Evolutionary conservation across 1,140 invertebrate species (phyloP), one percentile per base, ranked within the genome.

Genomic region (Solenopsis invicta): DNA sequence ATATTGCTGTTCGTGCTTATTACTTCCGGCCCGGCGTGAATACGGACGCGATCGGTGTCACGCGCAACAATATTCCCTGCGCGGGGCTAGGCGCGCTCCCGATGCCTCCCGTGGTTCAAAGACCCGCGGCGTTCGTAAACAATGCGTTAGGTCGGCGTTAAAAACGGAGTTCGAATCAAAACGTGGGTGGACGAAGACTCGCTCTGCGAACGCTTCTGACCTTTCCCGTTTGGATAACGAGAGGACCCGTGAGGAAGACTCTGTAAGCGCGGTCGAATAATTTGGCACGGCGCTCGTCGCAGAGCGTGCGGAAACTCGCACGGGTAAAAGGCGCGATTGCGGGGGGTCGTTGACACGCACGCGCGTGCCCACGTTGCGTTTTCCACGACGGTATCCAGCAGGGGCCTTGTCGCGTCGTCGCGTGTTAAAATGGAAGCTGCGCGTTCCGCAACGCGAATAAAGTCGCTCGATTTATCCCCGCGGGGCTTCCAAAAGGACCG

Each of bases 191-290:
- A 61, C 52, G 45, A 37, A 50, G 34, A 16, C n/a, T n/a, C n/a
- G n/a, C n/a, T n/a, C n/a, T n/a, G n/a, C n/a, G n/a, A n/a, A n/a
- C n/a, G n/a, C n/a, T n/a, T n/a, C n/a, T n/a, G n/a, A n/a, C n/a
- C n/a, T 75, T 75, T 75, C 80, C 75, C 45, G 80, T 81, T 75
- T 56, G 41, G 94, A 34, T 21, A 24, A 76, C 69, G 80, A 74
- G 85, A 85, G 66, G 74, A 66, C 59, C 59, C 74, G 24, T 69
- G 71, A 77, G 67, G 67, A 89, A 81, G 75, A 56, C 48, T 48
- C 64, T 29, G 41, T 89, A 87, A 87, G 88, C 75, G 88, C 87
- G 87, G 88, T 74, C 87, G 85, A 88, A 91, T 86, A 87, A 87
- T 91, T 88, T 89, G 87, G 90, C 87, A 89, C 89, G 86, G 77